These are phyloP conservation scores for Pomacea maculata DNA, from an alignment of 1,140 invertebrate genomes.

Conservation along the genomic window DNA sequence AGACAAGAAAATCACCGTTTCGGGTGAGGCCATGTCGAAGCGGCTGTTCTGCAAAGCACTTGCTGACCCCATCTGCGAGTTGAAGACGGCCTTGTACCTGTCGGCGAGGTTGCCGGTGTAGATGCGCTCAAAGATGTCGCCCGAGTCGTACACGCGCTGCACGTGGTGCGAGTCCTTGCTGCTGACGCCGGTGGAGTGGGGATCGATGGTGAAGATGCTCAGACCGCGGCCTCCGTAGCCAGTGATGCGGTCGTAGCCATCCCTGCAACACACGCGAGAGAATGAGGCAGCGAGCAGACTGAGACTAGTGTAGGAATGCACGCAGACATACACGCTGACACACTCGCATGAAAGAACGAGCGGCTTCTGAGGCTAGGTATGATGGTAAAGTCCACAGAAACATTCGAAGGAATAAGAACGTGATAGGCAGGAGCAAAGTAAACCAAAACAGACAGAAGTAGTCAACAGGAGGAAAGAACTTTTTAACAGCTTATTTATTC, in stretches of 20 bases:
- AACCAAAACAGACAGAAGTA: too few species aligned
- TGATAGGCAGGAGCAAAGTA: too few species aligned
- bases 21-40: slow-evolving; percentile 7
- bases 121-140: slow-evolving; percentile 21
- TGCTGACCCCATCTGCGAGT: neutral
- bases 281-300: too few species aligned
- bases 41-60: neutral
- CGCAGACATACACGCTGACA: too few species aligned
- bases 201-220: slow-evolving; percentile 12
- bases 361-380: too few species aligned
- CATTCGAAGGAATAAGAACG: too few species aligned
- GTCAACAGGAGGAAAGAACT: too few species aligned
- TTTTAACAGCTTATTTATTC: too few species aligned
- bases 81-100: slow-evolving; percentile 23
- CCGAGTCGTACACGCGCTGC: slow-evolving; percentile 23
- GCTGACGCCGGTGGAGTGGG: slow-evolving; percentile 10
- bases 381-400: too few species aligned
- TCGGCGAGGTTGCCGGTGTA: slow-evolving; percentile 1
- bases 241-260: slow-evolving; percentile 14
- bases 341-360: too few species aligned
- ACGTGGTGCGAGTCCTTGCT: slow-evolving; percentile 12
- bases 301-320: too few species aligned
- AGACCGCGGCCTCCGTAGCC: slow-evolving; percentile 26
- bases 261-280: neutral
- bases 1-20: too few species aligned